Conservation (phyloP, 1,140 invertebrate species). For the Listronotus oregonensis region DNA sequence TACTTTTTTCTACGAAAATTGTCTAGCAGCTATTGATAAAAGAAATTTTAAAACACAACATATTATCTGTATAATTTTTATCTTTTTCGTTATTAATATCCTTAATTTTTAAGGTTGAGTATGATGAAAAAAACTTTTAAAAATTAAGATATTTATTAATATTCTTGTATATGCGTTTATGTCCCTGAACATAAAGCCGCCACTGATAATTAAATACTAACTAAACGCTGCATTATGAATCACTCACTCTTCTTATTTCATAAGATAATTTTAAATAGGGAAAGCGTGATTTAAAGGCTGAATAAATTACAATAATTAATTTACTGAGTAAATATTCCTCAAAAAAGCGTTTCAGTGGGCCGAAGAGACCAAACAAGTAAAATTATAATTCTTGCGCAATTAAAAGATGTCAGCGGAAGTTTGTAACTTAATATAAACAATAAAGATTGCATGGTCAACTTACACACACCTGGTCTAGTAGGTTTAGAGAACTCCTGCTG, state of each 20-base stretch:
- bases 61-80: too few species aligned
- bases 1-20: too few species aligned
- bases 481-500: too few species aligned
- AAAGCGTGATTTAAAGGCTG: conserved; percentile 9
- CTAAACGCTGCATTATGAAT: conserved; percentile 4
- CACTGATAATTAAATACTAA: background rate
- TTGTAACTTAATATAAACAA: conserved; percentile 1
- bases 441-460: background rate
- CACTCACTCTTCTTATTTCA: conserved; percentile 3
- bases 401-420: conserved; percentile 9
- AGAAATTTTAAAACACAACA: too few species aligned
- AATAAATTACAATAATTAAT: conserved; percentile 15
- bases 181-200: too few species aligned
- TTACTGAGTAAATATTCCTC: conserved; percentile 12
- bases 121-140: too few species aligned
- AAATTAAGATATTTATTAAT: too few species aligned
- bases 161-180: too few species aligned
- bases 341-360: conserved; percentile 2
- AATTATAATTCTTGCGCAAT: conserved; percentile 2
- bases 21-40: too few species aligned
- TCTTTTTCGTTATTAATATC: too few species aligned
- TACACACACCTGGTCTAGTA: too few species aligned
- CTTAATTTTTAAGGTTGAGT: too few species aligned
- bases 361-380: background rate
- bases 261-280: conserved; percentile 9